Evolutionary conservation across 30 jellyfish, hydroid and myxozoan genomes (phyloP), one percentile per base, ranked within the genome.

Genomic region (Euphysa ruthae): DNA sequence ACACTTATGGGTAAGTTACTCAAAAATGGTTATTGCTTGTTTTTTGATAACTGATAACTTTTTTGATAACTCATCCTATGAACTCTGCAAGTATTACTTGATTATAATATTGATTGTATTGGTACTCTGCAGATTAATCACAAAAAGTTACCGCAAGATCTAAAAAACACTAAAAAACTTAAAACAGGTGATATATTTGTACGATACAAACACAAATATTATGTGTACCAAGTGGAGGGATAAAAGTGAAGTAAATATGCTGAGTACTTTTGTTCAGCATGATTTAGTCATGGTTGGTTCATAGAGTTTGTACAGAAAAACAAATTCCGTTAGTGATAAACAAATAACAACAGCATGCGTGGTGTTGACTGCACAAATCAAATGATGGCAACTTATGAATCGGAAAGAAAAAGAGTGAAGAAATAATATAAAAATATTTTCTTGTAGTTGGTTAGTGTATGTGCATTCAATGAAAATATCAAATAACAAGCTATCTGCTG

Each of bases 161-260:
- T 38, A n/a, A n/a, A n/a, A n/a, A 38, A n/a, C n/a, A 38, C n/a
- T 8, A 38, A 38, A n/a, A 38, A 38, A 8, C 52, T 38, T 38
- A 38, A 38, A 38, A 38, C n/a, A 8, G 52, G 52, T 12, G 52
- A 38, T 38, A 38, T 38, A 38, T 8, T 20, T 10, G 16, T 52
- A 52, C 31, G 65, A 52, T 10, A 52, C 65, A 52, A 15, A 52
- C 14, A 20, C 65, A 10, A 20, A 20, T 8, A 52, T 52, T 8
- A 52, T 52, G 65, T 52, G 65, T 52, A 52, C 65, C 32, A 15
- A n/a, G n/a, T n/a, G n/a, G n/a, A n/a, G n/a, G n/a, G 52, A 38
- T 38, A 38, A 38, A 38, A 38, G n/a, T 8, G 52, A 52, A 10
- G 65, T 52, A 10, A 6, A 52, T 20, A 52, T 52, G 65, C 16